Conservation (phyloP, 2,113 vertebrate species). For the Ceratotherium simum region DNA sequence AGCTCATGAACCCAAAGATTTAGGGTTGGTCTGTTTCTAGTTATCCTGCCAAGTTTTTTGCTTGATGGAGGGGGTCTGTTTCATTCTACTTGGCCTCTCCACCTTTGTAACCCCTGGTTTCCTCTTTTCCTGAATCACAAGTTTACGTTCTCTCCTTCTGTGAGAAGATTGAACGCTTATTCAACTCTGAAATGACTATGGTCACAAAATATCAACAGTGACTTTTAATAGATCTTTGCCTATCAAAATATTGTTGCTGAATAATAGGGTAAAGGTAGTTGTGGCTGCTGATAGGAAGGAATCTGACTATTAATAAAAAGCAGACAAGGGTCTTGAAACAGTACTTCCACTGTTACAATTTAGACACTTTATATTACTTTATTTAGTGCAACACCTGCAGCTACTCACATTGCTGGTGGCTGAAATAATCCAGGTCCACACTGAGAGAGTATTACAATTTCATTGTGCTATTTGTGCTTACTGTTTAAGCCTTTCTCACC, state of each 20-base stretch:
- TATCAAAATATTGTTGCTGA: slow-evolving; percentile 90
- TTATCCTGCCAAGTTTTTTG: slow-evolving; percentile 92
- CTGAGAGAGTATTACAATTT: slow-evolving; percentile 83
- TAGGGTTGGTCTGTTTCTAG: slow-evolving; percentile 92
- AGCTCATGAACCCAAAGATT: slow-evolving; percentile 90
- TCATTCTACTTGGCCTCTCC: slow-evolving; percentile 92
- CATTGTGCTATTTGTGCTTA: slow-evolving; percentile 88
- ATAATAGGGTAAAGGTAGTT: slow-evolving; percentile 88
- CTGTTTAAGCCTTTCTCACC: slow-evolving; percentile 80
- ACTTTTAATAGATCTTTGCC: slow-evolving; percentile 90
- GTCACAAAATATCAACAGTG: slow-evolving; percentile 88
- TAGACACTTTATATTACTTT: slow-evolving; percentile 91
- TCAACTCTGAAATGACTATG: slow-evolving; percentile 87
- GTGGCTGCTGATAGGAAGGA: slow-evolving; percentile 91
- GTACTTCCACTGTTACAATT: slow-evolving; percentile 90
- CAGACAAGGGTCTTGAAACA: slow-evolving; percentile 90
- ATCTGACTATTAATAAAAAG: slow-evolving; percentile 92
- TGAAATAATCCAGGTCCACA: slow-evolving; percentile 90
- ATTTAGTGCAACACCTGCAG: slow-evolving; percentile 92
- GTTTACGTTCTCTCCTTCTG: slow-evolving; percentile 91
- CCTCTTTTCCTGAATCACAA: slow-evolving; percentile 91
- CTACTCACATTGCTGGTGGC: slow-evolving; percentile 87
- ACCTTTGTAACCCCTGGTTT: slow-evolving; percentile 93
- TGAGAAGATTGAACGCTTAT: slow-evolving; percentile 91
- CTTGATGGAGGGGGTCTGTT: slow-evolving; percentile 92